These are phyloP conservation scores for Sycophila texana DNA, from an alignment of 2,888 invertebrate species.

Conservation along the genomic window DNA sequence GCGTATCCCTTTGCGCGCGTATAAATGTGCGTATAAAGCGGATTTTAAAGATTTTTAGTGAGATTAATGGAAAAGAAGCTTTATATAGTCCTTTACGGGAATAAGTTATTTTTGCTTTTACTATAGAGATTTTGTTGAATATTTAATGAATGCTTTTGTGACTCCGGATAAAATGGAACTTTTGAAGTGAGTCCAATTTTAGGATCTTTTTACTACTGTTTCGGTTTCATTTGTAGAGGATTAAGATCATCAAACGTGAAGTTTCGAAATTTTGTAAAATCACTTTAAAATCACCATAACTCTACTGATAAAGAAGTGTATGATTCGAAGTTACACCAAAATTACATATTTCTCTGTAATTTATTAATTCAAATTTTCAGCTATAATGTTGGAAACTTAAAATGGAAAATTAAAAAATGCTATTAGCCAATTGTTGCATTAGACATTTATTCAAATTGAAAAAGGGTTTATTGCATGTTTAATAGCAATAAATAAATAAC, in stretches of 20 bases:
- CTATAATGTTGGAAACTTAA: no score
- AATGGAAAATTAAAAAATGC: no score
- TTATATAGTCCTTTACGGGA: neutral
- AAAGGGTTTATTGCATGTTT: no score
- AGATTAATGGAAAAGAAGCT: slow-evolving; percentile 29
- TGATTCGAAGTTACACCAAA: no score
- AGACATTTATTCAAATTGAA: no score
- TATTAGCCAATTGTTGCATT: no score
- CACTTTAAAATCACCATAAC: no score
- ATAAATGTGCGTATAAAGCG: slow-evolving; percentile 30
- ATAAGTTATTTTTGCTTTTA: slow-evolving; percentile 25
- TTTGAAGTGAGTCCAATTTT: neutral
- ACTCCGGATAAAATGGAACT: neutral
- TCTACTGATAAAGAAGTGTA: no score
- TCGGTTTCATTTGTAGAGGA: neutral
- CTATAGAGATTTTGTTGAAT: slow-evolving; percentile 33
- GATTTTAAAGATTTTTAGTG: slow-evolving; percentile 47
- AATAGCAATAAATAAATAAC: no score
- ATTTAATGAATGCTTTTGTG: slow-evolving; percentile 17
- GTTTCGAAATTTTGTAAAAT: neutral
- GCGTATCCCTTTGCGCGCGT: slow-evolving; percentile 40
- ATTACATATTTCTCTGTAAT: no score
- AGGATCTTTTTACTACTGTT: neutral
- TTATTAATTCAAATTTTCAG: no score
- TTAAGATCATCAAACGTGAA: neutral